Percentiles rank a stretch among this genome's conserved stretches.
phyloP scores from a whole-genome alignment of 2,113 vertebrate species.

The Urocitellus parryii region DNA sequence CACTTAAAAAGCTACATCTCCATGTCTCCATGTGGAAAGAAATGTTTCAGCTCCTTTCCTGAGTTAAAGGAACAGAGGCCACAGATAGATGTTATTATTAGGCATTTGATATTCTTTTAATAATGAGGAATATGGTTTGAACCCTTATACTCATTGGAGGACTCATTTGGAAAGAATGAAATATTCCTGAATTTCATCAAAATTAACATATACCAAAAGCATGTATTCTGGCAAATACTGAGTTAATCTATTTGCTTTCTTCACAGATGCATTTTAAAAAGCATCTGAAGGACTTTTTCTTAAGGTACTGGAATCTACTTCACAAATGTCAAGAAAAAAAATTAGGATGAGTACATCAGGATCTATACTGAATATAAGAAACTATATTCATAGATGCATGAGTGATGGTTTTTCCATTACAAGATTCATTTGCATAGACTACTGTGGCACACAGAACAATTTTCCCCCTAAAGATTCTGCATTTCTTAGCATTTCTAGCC shows the following conservation, averaged over 20 bases:
- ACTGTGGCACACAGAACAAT: slow-evolving; percentile 19
- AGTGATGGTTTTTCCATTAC: slow-evolving; percentile 57
- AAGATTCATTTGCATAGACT: slow-evolving; percentile 51
- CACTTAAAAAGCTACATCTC: neutral
- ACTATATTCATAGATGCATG: slow-evolving; percentile 39
- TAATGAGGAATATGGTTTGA: slow-evolving; percentile 29
- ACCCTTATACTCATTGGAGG: neutral
- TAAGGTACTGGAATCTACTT: neutral
- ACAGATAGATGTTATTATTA: neutral
- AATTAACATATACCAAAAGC: slow-evolving; percentile 19
- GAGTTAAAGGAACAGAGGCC: neutral
- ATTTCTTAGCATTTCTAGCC: slow-evolving; percentile 60
- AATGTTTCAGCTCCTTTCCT: slow-evolving; percentile 14
- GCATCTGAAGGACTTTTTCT: slow-evolving; percentile 24
- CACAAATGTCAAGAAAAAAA: neutral
- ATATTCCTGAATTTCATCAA: slow-evolving; percentile 39
- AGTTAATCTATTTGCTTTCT: slow-evolving; percentile 47
- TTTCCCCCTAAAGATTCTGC: slow-evolving; percentile 13
- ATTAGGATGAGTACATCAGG: neutral
- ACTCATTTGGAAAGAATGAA: slow-evolving; percentile 51
- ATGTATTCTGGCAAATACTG: neutral
- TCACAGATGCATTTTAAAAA: slow-evolving; percentile 32
- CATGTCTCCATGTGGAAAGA: neutral
- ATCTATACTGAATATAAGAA: slow-evolving; percentile 58
- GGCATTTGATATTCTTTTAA: slow-evolving; percentile 8